Evolutionary conservation across 2,888 invertebrate genomes (phyloP).

Genomic region (Ormyrus pomaceus): DNA sequence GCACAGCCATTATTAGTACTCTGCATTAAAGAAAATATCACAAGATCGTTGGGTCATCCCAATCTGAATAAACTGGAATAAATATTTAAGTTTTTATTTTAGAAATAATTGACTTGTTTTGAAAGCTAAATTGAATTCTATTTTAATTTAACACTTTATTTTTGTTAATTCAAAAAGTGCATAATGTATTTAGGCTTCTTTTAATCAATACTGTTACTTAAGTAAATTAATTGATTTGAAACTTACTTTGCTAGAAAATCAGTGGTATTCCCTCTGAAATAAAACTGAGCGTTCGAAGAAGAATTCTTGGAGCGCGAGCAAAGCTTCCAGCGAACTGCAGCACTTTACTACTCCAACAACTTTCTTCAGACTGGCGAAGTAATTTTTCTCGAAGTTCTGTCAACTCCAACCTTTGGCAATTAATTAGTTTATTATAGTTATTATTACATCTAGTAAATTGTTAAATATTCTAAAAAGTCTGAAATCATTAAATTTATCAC

Average conservation of each 20-base stretch:
- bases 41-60: constrained; percentile 4
- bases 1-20: constrained; percentile 1
- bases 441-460: not conserved
- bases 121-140: not conserved
- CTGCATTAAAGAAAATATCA: constrained; percentile 6
- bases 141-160: not conserved
- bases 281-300: constrained; percentile 69
- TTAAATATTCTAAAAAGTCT: too few species aligned
- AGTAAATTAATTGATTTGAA: not conserved
- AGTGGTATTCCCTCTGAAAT: constrained; percentile 46
- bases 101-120: not conserved
- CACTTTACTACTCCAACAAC: constrained; percentile 69
- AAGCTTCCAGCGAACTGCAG: constrained; percentile 71
- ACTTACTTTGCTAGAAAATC: constrained; percentile 34
- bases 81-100: not conserved
- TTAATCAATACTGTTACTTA: not conserved
- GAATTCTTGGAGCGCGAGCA: constrained; percentile 68
- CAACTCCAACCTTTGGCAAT: constrained; percentile 60
- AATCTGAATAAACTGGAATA: constrained; percentile 25
- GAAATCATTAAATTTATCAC: too few species aligned
- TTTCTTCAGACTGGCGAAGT: constrained; percentile 65
- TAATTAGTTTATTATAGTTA: constrained; percentile 1
- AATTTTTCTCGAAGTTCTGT: constrained; percentile 66
- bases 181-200: not conserved
- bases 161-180: not conserved